These are phyloP conservation scores for Pempheris klunzingeri DNA, from an alignment of 2,797 vertebrate genomes.

Conservation along the genomic window DNA sequence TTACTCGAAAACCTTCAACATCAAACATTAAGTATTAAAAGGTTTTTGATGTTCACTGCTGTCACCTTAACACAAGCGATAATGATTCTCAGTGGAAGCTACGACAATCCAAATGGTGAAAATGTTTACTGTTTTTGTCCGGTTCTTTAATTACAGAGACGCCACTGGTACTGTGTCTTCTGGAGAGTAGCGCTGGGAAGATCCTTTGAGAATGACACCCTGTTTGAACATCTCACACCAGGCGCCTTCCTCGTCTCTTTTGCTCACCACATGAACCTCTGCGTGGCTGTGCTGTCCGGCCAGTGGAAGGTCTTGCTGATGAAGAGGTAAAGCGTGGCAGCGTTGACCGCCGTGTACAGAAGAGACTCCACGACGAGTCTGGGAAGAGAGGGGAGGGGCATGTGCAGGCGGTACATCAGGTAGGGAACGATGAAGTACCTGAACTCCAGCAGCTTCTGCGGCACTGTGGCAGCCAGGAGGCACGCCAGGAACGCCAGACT, in stretches of 20 bases:
- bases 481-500: conserved; percentile 89
- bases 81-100: neutral
- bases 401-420: conserved; percentile 93
- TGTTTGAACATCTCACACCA: neutral
- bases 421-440: conserved; percentile 97
- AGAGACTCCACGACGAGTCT: conserved; percentile 89
- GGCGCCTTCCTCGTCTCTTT: neutral
- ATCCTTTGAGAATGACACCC: neutral
- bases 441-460: conserved; percentile 96
- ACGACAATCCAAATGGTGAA: neutral
- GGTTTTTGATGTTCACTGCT: neutral
- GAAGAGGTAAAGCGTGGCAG: conserved; percentile 91
- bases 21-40: neutral
- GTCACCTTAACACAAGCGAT: neutral
- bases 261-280: conserved; percentile 97
- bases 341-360: conserved; percentile 89
- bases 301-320: conserved; percentile 92
- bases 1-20: neutral
- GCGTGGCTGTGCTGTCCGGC: conserved; percentile 88
- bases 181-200: neutral
- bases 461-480: conserved; percentile 87
- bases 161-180: neutral
- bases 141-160: neutral
- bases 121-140: neutral
- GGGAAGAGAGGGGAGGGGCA: conserved; percentile 87